Conservation (phyloP, 2,113 vertebrate species). For the Ramphastos sulfuratus region DNA sequence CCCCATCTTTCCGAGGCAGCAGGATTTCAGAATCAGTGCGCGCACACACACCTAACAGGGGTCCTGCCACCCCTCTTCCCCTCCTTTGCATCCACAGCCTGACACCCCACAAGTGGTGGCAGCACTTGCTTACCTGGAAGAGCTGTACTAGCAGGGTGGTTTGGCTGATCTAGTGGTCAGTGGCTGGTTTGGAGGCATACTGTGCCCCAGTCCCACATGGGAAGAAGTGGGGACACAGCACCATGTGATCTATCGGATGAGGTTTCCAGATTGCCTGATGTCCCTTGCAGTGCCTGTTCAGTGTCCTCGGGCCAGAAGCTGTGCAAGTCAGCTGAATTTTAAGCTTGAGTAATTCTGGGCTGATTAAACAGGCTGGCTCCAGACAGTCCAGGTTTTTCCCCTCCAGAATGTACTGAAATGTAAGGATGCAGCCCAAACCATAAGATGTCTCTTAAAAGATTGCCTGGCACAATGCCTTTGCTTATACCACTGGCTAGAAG, state of each 20-base stretch:
- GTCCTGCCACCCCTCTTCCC: not conserved
- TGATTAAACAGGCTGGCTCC: slow-evolving; percentile 62
- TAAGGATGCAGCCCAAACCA: slow-evolving; percentile 59
- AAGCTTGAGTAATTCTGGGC: slow-evolving; percentile 55
- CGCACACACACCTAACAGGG: not conserved
- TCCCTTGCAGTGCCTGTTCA: slow-evolving; percentile 17
- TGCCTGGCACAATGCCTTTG: slow-evolving; percentile 23
- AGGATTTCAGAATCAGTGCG: not conserved
- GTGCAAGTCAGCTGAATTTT: slow-evolving; percentile 61
- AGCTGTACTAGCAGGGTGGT: not conserved
- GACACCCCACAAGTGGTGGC: not conserved
- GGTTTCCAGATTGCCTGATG: slow-evolving; percentile 21
- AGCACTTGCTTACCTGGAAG: not conserved
- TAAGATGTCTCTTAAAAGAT: slow-evolving; percentile 31
- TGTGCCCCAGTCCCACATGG: not conserved
- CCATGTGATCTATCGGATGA: slow-evolving; percentile 50
- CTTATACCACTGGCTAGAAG: slow-evolving; percentile 33
- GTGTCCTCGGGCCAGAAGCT: slow-evolving; percentile 46
- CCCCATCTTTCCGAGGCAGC: not conserved
- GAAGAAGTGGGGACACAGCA: not conserved
- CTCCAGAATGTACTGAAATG: slow-evolving; percentile 22
- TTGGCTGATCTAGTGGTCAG: not conserved
- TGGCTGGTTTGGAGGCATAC: not conserved
- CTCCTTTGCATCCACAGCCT: not conserved
- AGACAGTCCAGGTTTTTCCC: slow-evolving; percentile 43